A percentile compares a stretch with the other conserved stretches of the same genome.
phyloP scores from a whole-genome alignment of 2,888 invertebrate genomes.

The Andrena dorsata region DNA sequence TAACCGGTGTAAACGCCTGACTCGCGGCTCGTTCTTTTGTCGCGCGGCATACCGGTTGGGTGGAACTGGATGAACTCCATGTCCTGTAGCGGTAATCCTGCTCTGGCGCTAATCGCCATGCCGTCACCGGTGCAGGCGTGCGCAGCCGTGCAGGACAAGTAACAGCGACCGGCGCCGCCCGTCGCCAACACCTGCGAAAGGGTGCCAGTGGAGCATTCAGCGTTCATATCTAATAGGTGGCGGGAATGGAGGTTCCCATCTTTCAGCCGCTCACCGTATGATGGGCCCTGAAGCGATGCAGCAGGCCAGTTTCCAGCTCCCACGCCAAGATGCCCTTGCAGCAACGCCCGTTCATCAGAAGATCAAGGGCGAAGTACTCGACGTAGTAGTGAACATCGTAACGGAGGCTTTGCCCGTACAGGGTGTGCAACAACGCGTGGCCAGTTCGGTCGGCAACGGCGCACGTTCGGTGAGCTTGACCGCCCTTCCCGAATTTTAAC shows the following conservation, averaged over 20 bases:
- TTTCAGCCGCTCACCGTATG: constrained; percentile 75
- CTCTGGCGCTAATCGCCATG: constrained; percentile 96
- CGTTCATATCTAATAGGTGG: neutral
- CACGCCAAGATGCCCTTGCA: constrained; percentile 89
- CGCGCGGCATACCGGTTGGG: constrained; percentile 91
- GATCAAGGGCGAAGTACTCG: constrained; percentile 90
- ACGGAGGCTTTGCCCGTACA: constrained; percentile 89
- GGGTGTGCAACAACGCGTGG: constrained; percentile 89
- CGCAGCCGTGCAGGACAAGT: constrained; percentile 99
- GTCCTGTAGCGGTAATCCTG: constrained; percentile 97
- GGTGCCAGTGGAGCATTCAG: neutral
- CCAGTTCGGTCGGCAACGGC: constrained; percentile 90
- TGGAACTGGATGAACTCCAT: constrained; percentile 99
- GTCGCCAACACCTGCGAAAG: constrained; percentile 78
- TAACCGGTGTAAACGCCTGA: neutral
- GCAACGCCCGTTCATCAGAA: constrained; percentile 88
- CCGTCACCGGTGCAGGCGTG: constrained; percentile 99
- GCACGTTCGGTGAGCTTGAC: constrained; percentile 88
- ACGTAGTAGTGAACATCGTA: constrained; percentile 90
- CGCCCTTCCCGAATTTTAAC: constrained; percentile 89
- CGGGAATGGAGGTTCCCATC: too few relatives aligned
- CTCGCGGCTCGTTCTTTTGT: neutral
- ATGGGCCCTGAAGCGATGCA: constrained; percentile 89
- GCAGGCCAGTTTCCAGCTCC: constrained; percentile 89
- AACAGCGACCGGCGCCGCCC: constrained; percentile 85